These are phyloP conservation scores for Aldrovandia affinis DNA, from an alignment of 2,797 vertebrate genomes.

Conservation along the genomic window DNA sequence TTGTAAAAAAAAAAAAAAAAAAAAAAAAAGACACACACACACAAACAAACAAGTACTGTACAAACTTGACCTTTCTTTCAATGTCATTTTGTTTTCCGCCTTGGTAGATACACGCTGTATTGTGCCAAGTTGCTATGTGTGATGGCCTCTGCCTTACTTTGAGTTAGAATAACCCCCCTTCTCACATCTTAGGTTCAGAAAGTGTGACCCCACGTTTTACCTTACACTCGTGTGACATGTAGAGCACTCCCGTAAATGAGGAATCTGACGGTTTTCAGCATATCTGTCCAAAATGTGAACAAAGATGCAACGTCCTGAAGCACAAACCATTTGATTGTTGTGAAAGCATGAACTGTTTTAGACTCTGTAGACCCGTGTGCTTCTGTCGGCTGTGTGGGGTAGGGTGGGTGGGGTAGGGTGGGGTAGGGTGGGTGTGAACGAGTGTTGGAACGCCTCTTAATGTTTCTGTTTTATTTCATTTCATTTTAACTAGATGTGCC, in stretches of 20 bases:
- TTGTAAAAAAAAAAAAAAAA: conserved; percentile 20
- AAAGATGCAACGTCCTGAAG: conserved; percentile 1
- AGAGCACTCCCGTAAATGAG: background rate
- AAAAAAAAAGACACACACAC: too few species aligned
- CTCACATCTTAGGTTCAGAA: background rate
- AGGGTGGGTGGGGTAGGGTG: background rate
- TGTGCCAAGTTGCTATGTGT: background rate
- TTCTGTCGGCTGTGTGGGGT: background rate
- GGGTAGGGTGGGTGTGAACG: background rate
- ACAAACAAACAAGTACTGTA: conserved; percentile 32
- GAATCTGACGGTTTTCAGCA: background rate
- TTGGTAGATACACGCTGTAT: conserved; percentile 1
- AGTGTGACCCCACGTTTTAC: background rate
- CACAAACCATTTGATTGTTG: conserved; percentile 24
- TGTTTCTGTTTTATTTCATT: background rate
- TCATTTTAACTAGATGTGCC: conserved; percentile 8
- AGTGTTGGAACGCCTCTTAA: background rate
- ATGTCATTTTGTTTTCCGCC: background rate
- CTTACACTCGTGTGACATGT: conserved; percentile 6
- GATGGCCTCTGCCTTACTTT: background rate
- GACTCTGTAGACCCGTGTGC: background rate
- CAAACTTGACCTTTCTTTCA: conserved; percentile 23
- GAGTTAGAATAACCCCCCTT: too few species aligned
- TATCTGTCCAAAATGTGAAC: background rate
- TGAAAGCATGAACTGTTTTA: background rate